phyloP scores from a whole-genome alignment of 64 coral and sea anemone genomes.

The Porites australiensis region DNA sequence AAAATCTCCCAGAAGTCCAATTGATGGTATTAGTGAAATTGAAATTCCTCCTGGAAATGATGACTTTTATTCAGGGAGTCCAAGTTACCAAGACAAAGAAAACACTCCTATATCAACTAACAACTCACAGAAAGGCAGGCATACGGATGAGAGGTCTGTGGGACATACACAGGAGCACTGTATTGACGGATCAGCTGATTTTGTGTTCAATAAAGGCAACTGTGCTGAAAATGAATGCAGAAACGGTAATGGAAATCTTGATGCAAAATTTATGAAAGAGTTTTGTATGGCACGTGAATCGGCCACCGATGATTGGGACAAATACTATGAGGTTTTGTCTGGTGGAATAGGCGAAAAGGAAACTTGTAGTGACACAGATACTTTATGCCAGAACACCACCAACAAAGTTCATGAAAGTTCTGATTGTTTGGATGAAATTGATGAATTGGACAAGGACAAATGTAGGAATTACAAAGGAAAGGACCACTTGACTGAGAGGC shows the following conservation, averaged over 20 bases:
- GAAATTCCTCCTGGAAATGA: background rate
- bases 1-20: background rate
- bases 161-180: background rate
- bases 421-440: slow-evolving; percentile 56
- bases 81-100: background rate
- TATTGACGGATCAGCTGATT: background rate
- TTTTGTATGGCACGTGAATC: slow-evolving; percentile 76
- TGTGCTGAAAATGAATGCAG: background rate
- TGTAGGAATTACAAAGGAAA: background rate
- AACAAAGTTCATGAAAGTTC: background rate
- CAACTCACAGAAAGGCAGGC: background rate
- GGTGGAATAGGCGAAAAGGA: background rate
- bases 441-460: slow-evolving; percentile 9
- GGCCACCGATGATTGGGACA: slow-evolving; percentile 75
- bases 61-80: background rate
- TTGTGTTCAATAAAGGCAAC: background rate
- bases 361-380: background rate
- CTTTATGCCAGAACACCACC: background rate
- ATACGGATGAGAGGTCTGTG: background rate
- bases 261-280: slow-evolving; percentile 77
- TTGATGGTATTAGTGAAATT: slow-evolving; percentile 37
- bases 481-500: background rate
- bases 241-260: slow-evolving; percentile 22
- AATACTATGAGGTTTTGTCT: slow-evolving; percentile 68
- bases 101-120: background rate